These are phyloP conservation scores for Amphiura filiformis DNA, from an alignment of 35 echinoderm and acorn worm genomes.

Conservation along the genomic window DNA sequence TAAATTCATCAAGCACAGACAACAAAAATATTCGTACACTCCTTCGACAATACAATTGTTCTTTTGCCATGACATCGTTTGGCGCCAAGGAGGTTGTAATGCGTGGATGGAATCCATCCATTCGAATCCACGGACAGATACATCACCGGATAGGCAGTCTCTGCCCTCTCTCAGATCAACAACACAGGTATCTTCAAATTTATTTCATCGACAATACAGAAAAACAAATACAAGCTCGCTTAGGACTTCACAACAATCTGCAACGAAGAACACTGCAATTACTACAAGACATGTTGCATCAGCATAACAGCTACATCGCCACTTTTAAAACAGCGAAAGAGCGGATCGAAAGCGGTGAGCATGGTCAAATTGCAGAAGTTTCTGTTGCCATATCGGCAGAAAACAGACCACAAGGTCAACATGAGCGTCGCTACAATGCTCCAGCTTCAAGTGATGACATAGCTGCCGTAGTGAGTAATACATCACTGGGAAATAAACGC, in stretches of 20 bases:
- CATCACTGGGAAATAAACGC: not conserved
- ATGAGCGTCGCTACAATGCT: not conserved
- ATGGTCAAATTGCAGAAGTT: not conserved
- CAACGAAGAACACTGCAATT: not conserved
- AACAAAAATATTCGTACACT: not conserved
- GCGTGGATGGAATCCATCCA: not conserved
- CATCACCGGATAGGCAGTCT: not conserved
- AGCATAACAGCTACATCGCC: not conserved
- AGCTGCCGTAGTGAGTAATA: no score
- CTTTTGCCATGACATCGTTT: not conserved
- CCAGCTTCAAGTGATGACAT: no score
- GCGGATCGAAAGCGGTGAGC: no score
- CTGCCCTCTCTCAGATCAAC: not conserved
- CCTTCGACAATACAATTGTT: not conserved
- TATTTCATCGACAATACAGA: slow-evolving; percentile 1
- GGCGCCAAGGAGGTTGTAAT: not conserved
- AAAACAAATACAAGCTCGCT: not conserved
- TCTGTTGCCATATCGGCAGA: not conserved
- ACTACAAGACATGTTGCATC: not conserved
- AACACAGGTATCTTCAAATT: not conserved
- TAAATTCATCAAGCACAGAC: not conserved
- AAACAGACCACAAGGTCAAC: not conserved
- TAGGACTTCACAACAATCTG: not conserved
- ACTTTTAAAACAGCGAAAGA: no score
- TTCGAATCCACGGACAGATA: not conserved